Conservation (phyloP, 2,888 invertebrate species). For the Hyposoter didymator region DNA sequence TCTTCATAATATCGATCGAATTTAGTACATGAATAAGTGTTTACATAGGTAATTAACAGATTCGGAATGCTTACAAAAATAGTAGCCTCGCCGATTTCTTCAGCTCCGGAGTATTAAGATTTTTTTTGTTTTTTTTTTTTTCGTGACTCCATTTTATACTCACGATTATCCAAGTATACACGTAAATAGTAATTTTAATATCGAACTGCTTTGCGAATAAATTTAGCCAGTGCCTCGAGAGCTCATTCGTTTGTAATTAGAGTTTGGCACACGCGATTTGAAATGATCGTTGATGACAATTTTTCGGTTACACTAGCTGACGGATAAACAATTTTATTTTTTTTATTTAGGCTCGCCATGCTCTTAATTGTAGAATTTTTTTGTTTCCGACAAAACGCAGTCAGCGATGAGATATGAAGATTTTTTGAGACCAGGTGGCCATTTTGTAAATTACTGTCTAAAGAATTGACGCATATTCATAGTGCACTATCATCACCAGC, state of each 20-base stretch:
- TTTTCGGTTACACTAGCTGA: not conserved
- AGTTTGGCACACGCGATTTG: conserved; percentile 22
- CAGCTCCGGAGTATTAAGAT: conserved; percentile 3
- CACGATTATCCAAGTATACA: conserved; percentile 20
- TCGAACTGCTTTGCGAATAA: conserved; percentile 54
- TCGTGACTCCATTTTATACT: conserved; percentile 11
- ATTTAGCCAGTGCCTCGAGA: not conserved
- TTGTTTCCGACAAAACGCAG: not conserved
- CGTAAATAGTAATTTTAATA: conserved; percentile 56
- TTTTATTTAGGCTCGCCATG: not conserved
- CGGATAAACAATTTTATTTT: not conserved
- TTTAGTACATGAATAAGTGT: not conserved
- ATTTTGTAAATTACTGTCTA: not conserved
- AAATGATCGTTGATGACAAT: not conserved
- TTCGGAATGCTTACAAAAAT: conserved; percentile 73
- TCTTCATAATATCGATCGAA: not conserved
- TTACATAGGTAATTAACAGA: conserved; percentile 11
- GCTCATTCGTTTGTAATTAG: conserved; percentile 11
- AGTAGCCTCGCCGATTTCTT: conserved; percentile 58
- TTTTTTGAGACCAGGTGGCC: not conserved
- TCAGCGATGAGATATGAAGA: conserved; percentile 8
- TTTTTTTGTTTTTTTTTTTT: conserved; percentile 10
- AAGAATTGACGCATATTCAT: conserved; percentile 12
- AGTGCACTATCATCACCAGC: conserved; percentile 14
- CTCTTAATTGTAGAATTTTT: not conserved